Conservation (phyloP, 2,113 vertebrate species). For the Corvus cornix region DNA sequence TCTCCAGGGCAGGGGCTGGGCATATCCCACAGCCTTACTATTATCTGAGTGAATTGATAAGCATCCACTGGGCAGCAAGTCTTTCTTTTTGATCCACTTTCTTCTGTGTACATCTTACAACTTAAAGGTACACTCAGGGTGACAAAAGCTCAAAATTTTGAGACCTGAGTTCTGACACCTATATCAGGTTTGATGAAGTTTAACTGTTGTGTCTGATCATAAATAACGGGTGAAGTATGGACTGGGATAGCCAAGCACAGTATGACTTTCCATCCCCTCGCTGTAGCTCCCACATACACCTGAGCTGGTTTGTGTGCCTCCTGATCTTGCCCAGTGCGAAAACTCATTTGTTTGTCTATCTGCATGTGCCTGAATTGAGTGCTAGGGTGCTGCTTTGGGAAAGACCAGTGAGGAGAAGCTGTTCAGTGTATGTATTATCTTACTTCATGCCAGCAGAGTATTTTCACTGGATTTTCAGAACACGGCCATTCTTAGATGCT, state of each 20-base stretch:
- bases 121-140: neutral
- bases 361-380: neutral
- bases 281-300: neutral
- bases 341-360: neutral
- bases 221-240: neutral
- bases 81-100: neutral
- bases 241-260: neutral
- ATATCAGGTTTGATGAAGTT: neutral
- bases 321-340: neutral
- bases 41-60: neutral
- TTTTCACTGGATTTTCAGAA: neutral
- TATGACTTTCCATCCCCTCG: neutral
- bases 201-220: neutral
- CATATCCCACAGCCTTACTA: neutral
- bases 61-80: neutral
- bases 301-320: neutral
- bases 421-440: neutral
- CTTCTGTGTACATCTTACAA: neutral
- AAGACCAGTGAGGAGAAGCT: neutral
- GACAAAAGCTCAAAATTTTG: neutral
- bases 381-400: neutral
- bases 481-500: neutral
- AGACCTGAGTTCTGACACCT: neutral
- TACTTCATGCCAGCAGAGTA: neutral
- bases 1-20: too few species aligned